A percentile compares a stretch with the other conserved stretches of the same genome.
Conservation (phyloP, 2,797 vertebrate species). For the Coranthus polyacanthus region DNA sequence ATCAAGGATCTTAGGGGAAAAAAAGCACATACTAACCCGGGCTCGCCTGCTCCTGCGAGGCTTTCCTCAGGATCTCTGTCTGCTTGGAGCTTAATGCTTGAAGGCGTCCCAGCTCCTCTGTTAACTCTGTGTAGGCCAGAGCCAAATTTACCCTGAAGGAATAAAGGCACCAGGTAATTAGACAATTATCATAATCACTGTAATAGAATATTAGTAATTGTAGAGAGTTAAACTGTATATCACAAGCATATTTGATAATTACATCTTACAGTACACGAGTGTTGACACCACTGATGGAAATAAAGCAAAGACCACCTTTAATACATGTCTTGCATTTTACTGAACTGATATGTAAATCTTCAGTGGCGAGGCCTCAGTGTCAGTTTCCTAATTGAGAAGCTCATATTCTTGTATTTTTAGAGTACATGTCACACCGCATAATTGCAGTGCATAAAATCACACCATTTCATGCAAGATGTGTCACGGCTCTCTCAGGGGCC, state of each 20-base stretch:
- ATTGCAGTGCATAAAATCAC: conserved; percentile 60
- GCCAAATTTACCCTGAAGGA: conserved; percentile 93
- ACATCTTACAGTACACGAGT: too few relatives aligned
- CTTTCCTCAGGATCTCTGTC: conserved; percentile 92
- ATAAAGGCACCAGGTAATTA: conserved; percentile 26
- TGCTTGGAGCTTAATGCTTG: conserved; percentile 92
- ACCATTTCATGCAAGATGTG: conserved; percentile 53
- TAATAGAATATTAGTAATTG: conserved; percentile 17
- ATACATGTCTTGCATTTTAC: neutral
- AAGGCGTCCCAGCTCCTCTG: conserved; percentile 93
- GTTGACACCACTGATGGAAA: neutral
- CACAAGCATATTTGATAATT: neutral
- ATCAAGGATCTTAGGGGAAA: neutral
- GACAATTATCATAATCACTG: conserved; percentile 46
- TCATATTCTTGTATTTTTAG: conserved; percentile 62
- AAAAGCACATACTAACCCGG: conserved; percentile 80
- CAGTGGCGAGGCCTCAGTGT: conserved; percentile 16
- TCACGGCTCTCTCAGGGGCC: conserved; percentile 54
- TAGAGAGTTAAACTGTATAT: neutral
- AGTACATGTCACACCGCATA: conserved; percentile 45
- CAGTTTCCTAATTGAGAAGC: conserved; percentile 40
- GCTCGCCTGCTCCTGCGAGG: conserved; percentile 91
- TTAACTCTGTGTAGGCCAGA: conserved; percentile 97
- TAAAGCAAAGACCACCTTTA: neutral
- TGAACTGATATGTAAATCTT: neutral